phyloP scores from a whole-genome alignment of 2,888 invertebrate genomes.

The Papilio protenor region DNA sequence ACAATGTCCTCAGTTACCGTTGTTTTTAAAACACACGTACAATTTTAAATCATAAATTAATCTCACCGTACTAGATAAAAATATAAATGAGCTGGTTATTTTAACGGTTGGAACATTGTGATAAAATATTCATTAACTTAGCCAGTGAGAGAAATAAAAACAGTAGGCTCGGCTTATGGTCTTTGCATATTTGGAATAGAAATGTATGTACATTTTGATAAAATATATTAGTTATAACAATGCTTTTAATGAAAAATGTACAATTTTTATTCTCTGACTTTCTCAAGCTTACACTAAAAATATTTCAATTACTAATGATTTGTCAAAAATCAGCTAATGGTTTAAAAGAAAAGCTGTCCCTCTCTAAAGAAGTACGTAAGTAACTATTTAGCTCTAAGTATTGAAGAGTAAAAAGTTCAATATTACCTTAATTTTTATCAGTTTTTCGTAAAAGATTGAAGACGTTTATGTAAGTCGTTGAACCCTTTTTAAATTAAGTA shows the following conservation, averaged over 20 bases:
- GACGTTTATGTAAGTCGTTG: not conserved
- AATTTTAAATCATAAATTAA: conserved; percentile 21
- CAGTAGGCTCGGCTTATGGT: not conserved
- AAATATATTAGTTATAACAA: not conserved
- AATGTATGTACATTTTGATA: not conserved
- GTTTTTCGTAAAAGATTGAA: not conserved
- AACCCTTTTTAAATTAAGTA: conserved; percentile 10
- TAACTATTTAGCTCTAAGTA: too few species aligned
- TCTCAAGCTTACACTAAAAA: too few species aligned
- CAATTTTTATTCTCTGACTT: too few species aligned
- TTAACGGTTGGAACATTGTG: not conserved
- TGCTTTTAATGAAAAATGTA: not conserved
- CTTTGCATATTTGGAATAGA: conserved; percentile 1
- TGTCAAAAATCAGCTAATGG: too few species aligned
- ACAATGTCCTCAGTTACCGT: not conserved
- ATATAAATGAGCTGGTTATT: conserved; percentile 28
- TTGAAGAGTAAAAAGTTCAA: too few species aligned
- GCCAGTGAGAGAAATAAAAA: conserved; percentile 6
- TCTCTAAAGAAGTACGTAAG: too few species aligned
- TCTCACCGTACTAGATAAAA: conserved; percentile 16
- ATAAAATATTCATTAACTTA: conserved; percentile 27
- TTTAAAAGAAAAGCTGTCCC: too few species aligned
- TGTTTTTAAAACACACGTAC: not conserved
- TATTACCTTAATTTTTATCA: too few species aligned
- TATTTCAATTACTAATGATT: too few species aligned